A percentile compares a stretch with the other conserved stretches of the same genome.
These are phyloP conservation scores for Tokudaia muenninki DNA, from an alignment of 2,797 vertebrate genomes.

Conservation along the genomic window DNA sequence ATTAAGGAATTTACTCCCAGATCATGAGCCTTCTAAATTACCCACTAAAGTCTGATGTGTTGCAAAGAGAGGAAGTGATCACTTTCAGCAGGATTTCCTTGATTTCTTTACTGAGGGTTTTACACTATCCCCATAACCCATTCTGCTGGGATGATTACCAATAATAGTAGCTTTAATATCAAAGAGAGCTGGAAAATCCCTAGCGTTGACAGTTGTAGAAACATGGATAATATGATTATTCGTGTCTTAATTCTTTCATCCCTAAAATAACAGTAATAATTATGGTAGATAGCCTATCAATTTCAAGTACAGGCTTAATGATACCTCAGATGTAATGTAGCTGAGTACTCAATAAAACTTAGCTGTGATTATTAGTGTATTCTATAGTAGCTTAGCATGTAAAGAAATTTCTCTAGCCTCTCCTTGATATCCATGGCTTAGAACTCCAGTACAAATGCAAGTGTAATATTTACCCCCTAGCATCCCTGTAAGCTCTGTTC, in stretches of 20 bases:
- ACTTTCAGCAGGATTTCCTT: background rate
- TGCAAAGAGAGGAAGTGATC: conserved; percentile 27
- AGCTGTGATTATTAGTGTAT: background rate
- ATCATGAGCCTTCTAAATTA: conserved; percentile 26
- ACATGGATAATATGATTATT: conserved; percentile 7
- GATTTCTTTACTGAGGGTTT: background rate
- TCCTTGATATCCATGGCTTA: conserved; percentile 25
- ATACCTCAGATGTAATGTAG: conserved; percentile 2
- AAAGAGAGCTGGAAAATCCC: background rate
- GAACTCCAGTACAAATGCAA: conserved; percentile 39
- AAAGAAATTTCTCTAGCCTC: background rate
- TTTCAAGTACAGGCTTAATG: background rate
- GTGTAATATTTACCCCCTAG: background rate
- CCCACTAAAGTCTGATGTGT: background rate
- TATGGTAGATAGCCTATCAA: background rate
- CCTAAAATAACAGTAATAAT: background rate
- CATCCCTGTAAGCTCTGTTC: background rate
- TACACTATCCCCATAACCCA: background rate
- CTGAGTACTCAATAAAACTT: conserved; percentile 25
- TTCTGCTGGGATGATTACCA: background rate
- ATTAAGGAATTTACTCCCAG: conserved; percentile 58
- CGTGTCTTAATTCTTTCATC: background rate
- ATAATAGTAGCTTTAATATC: background rate
- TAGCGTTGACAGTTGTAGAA: background rate
- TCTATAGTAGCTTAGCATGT: conserved; percentile 37